phyloP scores from a whole-genome alignment of 2,797 vertebrate genomes.

The Etheostoma perlongum region DNA sequence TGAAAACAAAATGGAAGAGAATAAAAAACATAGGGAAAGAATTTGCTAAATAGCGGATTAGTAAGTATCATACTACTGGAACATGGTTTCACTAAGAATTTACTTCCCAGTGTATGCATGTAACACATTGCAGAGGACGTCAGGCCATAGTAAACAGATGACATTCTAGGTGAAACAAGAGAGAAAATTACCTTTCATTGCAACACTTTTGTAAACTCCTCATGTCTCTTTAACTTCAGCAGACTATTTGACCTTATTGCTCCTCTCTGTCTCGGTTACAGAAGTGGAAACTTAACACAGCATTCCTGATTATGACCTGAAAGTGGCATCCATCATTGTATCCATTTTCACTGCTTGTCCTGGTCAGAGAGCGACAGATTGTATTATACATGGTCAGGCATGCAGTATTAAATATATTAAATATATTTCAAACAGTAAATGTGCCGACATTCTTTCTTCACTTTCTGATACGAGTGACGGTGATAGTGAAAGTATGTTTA shows the following conservation, averaged over 20 bases:
- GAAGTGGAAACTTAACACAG: conserved; percentile 17
- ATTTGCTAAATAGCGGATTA: conserved; percentile 40
- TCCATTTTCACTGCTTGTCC: conserved; percentile 6
- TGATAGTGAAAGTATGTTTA: background rate
- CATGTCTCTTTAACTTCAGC: conserved; percentile 25
- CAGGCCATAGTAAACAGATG: conserved; percentile 25
- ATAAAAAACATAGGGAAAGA: conserved; percentile 33
- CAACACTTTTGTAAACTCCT: conserved; percentile 22
- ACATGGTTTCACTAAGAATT: conserved; percentile 41
- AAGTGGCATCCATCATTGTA: conserved; percentile 9
- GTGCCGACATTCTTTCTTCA: background rate
- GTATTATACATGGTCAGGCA: background rate
- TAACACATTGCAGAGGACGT: conserved; percentile 16
- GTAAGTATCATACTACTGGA: conserved; percentile 26
- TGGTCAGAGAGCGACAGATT: conserved; percentile 5
- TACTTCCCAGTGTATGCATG: background rate
- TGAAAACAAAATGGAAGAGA: conserved; percentile 30
- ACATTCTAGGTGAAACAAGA: conserved; percentile 42
- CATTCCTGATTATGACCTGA: conserved; percentile 21
- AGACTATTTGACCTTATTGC: conserved; percentile 32
- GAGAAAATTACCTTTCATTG: conserved; percentile 27
- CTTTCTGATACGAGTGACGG: background rate
- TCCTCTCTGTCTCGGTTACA: conserved; percentile 6
- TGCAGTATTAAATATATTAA: background rate
- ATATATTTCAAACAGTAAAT: background rate